Evolutionary conservation across 2,113 vertebrate species (phyloP).

Genomic region (Prietella phreatophila): DNA sequence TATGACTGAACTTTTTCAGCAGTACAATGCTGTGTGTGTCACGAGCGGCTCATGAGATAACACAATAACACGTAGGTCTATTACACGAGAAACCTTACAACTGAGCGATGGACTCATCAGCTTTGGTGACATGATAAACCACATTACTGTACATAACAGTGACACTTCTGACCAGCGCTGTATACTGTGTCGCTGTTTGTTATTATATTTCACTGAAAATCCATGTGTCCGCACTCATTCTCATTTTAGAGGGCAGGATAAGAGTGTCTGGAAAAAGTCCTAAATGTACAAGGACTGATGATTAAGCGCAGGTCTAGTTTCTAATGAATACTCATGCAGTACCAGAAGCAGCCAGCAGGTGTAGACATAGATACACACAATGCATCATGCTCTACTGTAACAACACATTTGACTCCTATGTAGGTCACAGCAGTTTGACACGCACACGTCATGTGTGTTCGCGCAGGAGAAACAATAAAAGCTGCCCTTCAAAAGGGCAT

Average conservation of each 20-base stretch:
- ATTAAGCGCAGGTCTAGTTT: too few relatives aligned
- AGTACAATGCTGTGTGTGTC: not conserved
- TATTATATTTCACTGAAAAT: not conserved
- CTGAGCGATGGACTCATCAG: not conserved
- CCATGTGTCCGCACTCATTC: not conserved
- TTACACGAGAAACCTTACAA: not conserved
- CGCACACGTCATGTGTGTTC: not conserved
- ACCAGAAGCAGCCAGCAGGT: constrained; percentile 55
- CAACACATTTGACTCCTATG: not conserved
- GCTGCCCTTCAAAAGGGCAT: not conserved
- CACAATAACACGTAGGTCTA: not conserved
- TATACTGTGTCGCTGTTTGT: too few relatives aligned
- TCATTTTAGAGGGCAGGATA: not conserved
- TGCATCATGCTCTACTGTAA: not conserved
- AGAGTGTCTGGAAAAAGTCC: not conserved
- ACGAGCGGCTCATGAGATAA: not conserved
- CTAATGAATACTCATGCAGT: constrained; percentile 16
- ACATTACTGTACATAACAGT: not conserved
- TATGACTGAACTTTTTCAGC: not conserved
- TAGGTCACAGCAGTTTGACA: not conserved
- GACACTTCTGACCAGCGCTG: not conserved
- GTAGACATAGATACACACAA: constrained; percentile 42
- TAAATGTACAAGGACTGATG: not conserved
- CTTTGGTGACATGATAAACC: not conserved
- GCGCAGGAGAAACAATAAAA: not conserved